Percentiles rank a stretch among this genome's conserved stretches.
phyloP scores from a whole-genome alignment of 2,113 vertebrate species.

The Canis aureus region DNA sequence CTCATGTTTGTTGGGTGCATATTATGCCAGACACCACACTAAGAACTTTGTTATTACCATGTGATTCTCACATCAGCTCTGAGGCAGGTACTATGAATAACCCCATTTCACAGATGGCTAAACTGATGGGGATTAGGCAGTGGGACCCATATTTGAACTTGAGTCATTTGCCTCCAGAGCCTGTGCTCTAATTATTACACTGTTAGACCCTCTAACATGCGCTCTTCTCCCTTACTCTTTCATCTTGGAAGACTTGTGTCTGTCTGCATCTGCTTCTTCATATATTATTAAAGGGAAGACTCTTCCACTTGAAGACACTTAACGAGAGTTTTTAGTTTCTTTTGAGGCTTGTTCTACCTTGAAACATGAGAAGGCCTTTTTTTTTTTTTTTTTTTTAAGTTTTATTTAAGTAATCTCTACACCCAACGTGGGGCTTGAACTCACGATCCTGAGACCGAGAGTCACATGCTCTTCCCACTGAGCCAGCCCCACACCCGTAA shows the following conservation, averaged over 20 bases:
- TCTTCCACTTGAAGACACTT: fast-evolving
- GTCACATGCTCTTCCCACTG: background rate
- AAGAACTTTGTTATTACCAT: background rate
- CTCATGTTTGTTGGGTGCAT: background rate
- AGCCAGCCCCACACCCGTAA: background rate
- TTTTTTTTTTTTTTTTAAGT: background rate
- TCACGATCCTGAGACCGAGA: background rate
- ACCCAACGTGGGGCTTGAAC: background rate
- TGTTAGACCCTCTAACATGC: background rate
- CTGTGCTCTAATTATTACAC: background rate
- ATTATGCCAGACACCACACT: fast-evolving
- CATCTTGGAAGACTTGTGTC: background rate
- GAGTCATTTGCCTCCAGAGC: background rate
- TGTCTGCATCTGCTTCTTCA: background rate
- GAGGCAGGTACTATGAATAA: background rate
- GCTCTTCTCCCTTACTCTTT: background rate
- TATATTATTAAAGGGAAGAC: background rate
- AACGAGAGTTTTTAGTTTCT: background rate
- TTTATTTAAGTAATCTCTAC: background rate
- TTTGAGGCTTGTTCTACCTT: background rate
- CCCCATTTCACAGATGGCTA: background rate
- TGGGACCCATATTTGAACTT: background rate
- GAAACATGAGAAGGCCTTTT: background rate
- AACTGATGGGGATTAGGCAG: background rate
- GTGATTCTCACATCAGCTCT: no score